A percentile compares a stretch with the other conserved stretches of the same genome.
Evolutionary conservation across 2,113 vertebrate species (phyloP).

Genomic region (Corythornis vintsioides): DNA sequence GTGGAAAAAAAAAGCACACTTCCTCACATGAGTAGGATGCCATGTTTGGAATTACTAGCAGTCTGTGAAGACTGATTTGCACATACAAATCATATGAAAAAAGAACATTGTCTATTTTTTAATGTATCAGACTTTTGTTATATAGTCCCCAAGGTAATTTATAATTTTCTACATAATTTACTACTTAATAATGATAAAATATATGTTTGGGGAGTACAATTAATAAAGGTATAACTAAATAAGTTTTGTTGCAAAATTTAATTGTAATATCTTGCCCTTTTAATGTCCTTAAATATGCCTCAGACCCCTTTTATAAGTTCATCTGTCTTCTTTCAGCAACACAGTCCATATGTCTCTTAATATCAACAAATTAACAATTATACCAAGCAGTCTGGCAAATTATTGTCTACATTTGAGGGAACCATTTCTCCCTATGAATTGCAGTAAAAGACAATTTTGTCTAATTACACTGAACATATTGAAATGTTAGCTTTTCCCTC

Average conservation of each 20-base stretch:
- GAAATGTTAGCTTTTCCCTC: conserved; percentile 56
- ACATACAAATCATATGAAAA: not conserved
- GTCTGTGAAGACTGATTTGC: not conserved
- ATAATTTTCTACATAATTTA: not conserved
- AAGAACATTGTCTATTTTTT: not conserved
- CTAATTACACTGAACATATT: conserved; percentile 52
- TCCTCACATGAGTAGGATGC: not conserved
- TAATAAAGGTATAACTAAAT: not conserved
- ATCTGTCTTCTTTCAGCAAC: not conserved
- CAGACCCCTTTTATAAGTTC: not conserved
- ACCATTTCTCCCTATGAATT: conserved; percentile 41
- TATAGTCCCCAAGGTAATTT: not conserved
- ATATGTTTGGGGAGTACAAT: not conserved
- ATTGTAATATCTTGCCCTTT: not conserved
- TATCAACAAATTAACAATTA: conserved; percentile 34
- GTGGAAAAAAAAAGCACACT: not conserved
- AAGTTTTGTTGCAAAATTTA: not conserved
- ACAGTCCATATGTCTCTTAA: conserved; percentile 30
- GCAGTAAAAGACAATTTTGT: conserved; percentile 52
- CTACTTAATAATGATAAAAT: not conserved
- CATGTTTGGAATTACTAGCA: not conserved
- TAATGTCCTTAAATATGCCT: not conserved
- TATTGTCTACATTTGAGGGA: conserved; percentile 28
- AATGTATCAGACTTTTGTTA: not conserved
- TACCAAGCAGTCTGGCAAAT: not conserved